A percentile compares a stretch with the other conserved stretches of the same genome.
phyloP scores from a whole-genome alignment of 2,113 vertebrate genomes.

The Tragelaphus scriptus region DNA sequence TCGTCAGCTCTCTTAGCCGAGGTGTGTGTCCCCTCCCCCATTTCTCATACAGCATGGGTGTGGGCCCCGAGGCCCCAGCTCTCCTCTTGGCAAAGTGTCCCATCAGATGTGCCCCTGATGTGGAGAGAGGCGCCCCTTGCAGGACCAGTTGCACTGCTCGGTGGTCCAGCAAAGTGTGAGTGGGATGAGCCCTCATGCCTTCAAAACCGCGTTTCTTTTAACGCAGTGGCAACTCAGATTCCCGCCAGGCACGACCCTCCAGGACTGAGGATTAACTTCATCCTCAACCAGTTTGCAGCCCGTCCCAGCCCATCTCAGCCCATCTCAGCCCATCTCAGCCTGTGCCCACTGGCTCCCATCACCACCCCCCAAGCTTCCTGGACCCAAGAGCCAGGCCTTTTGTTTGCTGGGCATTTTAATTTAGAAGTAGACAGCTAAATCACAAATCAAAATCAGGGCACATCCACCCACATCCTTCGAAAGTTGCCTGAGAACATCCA shows the following conservation, averaged over 20 bases:
- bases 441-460: slow-evolving; percentile 14
- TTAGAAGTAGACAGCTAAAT: background rate
- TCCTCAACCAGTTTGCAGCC: background rate
- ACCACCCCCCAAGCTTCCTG: background rate
- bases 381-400: background rate
- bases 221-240: fast-evolving
- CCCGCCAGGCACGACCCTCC: background rate
- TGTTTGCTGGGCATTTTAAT: background rate
- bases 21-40: background rate
- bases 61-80: background rate
- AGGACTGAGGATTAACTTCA: background rate
- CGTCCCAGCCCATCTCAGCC: background rate
- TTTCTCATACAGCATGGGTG: background rate
- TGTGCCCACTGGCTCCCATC: background rate
- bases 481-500: background rate
- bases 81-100: background rate
- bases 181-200: background rate
- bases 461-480: background rate
- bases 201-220: background rate
- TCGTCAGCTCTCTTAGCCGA: background rate
- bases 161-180: background rate
- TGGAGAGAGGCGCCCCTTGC: background rate
- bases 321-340: background rate
- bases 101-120: background rate
- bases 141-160: fast-evolving